A percentile compares a stretch with the other conserved stretches of the same genome.
phyloP scores from a whole-genome alignment of 2,113 vertebrate genomes.

The Laticauda colubrina region DNA sequence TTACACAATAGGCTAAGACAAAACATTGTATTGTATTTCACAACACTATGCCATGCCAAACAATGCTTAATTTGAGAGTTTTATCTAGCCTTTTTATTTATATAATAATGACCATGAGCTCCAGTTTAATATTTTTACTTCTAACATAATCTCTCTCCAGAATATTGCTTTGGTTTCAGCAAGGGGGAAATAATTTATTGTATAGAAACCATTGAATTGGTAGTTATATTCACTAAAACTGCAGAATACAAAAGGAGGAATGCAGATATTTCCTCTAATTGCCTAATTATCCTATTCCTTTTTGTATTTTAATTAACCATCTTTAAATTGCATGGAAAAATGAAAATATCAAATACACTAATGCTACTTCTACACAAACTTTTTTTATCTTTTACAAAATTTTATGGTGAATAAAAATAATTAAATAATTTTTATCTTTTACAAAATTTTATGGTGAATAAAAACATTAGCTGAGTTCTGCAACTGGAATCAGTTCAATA shows the following conservation, averaged over 20 bases:
- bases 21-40: not conserved
- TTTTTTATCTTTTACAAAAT: not conserved
- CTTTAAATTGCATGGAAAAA: not conserved
- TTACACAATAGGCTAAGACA: not conserved
- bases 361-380: not conserved
- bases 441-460: not conserved
- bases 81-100: not conserved
- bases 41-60: not conserved
- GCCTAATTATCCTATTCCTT: not conserved
- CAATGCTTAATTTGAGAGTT: not conserved
- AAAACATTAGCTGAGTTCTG: not conserved
- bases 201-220: not conserved
- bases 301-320: not conserved
- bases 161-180: not conserved
- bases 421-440: not conserved
- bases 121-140: not conserved
- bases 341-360: not conserved
- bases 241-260: not conserved
- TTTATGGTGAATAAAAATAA: not conserved
- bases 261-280: not conserved
- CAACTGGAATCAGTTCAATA: not conserved
- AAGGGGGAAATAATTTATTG: not conserved
- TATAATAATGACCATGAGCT: not conserved
- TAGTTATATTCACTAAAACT: not conserved
- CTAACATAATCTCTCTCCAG: not conserved